Percentiles rank a stretch among this genome's conserved stretches.
Conservation (phyloP, 2,888 invertebrate genomes). For the Drosophila setosimentum region DNA sequence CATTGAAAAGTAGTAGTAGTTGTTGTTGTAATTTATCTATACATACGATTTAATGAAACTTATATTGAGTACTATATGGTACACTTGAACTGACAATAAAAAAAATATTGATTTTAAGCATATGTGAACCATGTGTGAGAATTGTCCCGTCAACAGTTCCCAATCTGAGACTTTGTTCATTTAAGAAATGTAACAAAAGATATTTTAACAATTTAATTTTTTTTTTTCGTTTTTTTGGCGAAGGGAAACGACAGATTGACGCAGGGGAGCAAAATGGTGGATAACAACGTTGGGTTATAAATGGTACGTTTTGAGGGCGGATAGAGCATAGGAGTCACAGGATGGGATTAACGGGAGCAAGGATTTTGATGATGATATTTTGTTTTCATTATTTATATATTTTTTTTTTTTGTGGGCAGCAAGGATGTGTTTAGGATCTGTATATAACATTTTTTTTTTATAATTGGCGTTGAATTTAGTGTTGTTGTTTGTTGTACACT, state of each 20-base stretch:
- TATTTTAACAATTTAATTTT: slow-evolving; percentile 18
- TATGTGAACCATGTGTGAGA: slow-evolving; percentile 89
- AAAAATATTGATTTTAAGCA: slow-evolving; percentile 69
- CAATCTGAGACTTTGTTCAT: slow-evolving; percentile 88
- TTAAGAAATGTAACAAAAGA: slow-evolving; percentile 62
- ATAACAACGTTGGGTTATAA: slow-evolving; percentile 55
- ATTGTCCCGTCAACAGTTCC: slow-evolving; percentile 91
- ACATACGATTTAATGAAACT: slow-evolving; percentile 61
- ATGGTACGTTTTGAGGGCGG: slow-evolving; percentile 36
- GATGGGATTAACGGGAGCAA: slow-evolving; percentile 42
- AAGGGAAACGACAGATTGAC: slow-evolving; percentile 70
- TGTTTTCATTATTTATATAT: not conserved
- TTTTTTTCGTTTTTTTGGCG: slow-evolving; percentile 56
- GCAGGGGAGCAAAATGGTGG: slow-evolving; percentile 54
- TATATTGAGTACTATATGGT: slow-evolving; percentile 55
- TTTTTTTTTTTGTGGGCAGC: slow-evolving; percentile 20
- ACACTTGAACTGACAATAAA: slow-evolving; percentile 46
- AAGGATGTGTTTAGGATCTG: slow-evolving; percentile 70
- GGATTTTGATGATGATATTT: slow-evolving; percentile 48
- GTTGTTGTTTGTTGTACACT: slow-evolving; percentile 59
- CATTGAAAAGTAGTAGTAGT: slow-evolving; percentile 73
- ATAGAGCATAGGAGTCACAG: slow-evolving; percentile 43
- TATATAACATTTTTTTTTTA: slow-evolving; percentile 29
- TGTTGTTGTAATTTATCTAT: slow-evolving; percentile 65
- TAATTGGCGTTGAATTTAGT: slow-evolving; percentile 60